Evolutionary conservation across 2,113 vertebrate genomes (phyloP), one percentile per base, ranked within the genome.

Genomic region (Percopsis transmontana): DNA sequence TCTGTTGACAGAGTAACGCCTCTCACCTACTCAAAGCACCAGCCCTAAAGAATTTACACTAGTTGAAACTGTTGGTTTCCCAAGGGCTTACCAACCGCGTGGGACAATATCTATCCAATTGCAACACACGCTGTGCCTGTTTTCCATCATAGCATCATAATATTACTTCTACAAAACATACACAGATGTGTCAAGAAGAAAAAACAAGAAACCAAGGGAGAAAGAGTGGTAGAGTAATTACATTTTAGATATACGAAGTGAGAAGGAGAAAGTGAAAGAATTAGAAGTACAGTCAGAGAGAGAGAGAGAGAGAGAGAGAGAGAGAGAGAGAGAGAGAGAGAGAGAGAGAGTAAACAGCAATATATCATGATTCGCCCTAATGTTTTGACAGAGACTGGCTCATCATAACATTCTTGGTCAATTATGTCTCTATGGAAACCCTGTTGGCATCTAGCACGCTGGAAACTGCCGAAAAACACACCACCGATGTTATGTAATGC

Each of bases 11-110:
- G 54, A 70, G 21, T 65, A 68, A 83, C 74, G 61, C 55, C 27
- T 70, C 58, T 79, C 62, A 69, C 72, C 68, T 72, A 66, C 58
- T 76, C 68, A 72, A 76, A 76, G 76, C 65, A 66, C 72, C 65
- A 75, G 75, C 53, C 65, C 15, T 71, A 62, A 82, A 58, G 56
- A 66, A 75, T 77, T 47, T 67, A 77, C 63, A 68, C 64, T 66
- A 71, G 66, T 74, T 68, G 16, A 18, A 62, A 67, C 64, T 70
- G 48, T 71, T 59, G 48, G 39, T 78, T 82, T 33, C 60, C 33
- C 64, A 77, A 58, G 44, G 55, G 61, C 67, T 67, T 15, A 53
- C 40, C 44, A 42, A 40, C 53, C 53, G 57, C 38, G 40, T 52
- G 48, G 62, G 70, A 75, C 57, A 48, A 44, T 21, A 60, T 71